Evolutionary conservation across 2,888 invertebrate species (phyloP).

Genomic region (Aelia acuminata): DNA sequence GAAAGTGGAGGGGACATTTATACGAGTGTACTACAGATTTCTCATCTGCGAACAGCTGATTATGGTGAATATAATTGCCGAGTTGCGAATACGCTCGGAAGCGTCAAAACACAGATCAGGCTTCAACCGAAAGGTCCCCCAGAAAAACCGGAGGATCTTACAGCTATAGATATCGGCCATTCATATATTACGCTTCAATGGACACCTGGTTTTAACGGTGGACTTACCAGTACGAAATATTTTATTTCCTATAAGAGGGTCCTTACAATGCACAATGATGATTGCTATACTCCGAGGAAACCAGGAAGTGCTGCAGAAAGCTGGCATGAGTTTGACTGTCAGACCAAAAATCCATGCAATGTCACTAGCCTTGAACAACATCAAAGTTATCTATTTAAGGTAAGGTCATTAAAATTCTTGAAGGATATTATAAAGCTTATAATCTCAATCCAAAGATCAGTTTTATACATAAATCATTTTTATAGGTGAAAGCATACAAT

Average conservation of each 20-base stretch:
- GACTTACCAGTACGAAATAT: conserved; percentile 87
- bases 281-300: conserved; percentile 72
- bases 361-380: conserved; percentile 89
- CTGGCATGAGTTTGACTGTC: conserved; percentile 89
- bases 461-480: conserved; percentile 32
- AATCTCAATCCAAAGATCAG: neutral
- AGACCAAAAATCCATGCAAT: conserved; percentile 88
- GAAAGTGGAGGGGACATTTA: conserved; percentile 84
- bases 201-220: conserved; percentile 94
- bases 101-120: conserved; percentile 74
- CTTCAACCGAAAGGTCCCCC: conserved; percentile 91
- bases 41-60: conserved; percentile 83
- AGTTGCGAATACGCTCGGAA: conserved; percentile 87
- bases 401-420: conserved; percentile 68
- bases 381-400: conserved; percentile 89
- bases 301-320: conserved; percentile 71
- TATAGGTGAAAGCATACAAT: conserved; percentile 86
- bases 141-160: conserved; percentile 83
- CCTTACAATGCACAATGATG: conserved; percentile 74
- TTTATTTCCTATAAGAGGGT: conserved; percentile 86
- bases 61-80: conserved; percentile 94
- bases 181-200: conserved; percentile 85
- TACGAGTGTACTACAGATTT: conserved; percentile 80
- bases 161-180: conserved; percentile 82
- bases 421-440: neutral